Percentiles rank a stretch among this genome's conserved stretches.
These are phyloP conservation scores for Carpatolechia fugitivella DNA, from an alignment of 2,888 invertebrate genomes.

Conservation along the genomic window DNA sequence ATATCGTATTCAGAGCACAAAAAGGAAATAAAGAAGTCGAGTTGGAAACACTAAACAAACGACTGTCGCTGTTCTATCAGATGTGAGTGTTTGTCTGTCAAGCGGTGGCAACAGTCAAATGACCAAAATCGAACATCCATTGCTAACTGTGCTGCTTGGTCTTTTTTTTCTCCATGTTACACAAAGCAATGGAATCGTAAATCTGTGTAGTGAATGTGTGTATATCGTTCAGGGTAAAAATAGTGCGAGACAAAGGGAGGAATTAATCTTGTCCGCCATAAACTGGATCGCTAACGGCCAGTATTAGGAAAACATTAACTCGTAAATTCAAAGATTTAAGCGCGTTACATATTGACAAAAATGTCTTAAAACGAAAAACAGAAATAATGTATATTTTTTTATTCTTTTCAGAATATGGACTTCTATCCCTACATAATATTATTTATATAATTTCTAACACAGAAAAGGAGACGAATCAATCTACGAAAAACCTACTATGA, in stretches of 20 bases:
- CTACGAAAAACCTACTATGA: too few relatives aligned
- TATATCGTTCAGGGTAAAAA: slow-evolving; percentile 2
- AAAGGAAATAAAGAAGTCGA: background rate
- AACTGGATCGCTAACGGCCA: slow-evolving; percentile 1
- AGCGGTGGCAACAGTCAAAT: background rate
- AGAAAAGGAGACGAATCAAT: too few relatives aligned
- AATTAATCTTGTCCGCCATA: slow-evolving; percentile 8
- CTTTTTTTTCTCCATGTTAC: too few relatives aligned
- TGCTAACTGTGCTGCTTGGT: too few relatives aligned
- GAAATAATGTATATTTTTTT: background rate
- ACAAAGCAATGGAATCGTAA: too few relatives aligned
- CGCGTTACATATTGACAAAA: background rate
- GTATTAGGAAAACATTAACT: slow-evolving; percentile 8
- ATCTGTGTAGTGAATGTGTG: background rate
- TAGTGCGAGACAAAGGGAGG: background rate
- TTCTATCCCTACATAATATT: too few relatives aligned
- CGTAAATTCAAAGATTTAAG: slow-evolving; percentile 2
- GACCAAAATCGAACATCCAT: too few relatives aligned
- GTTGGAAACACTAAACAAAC: slow-evolving; percentile 1
- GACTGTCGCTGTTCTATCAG: background rate
- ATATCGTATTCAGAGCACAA: background rate
- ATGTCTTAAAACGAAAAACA: too few relatives aligned
- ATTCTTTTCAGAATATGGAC: too few relatives aligned
- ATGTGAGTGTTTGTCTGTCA: too few relatives aligned
- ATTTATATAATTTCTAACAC: too few relatives aligned